phyloP scores from a whole-genome alignment of 2,888 invertebrate species.

The Ormyrus rosae region DNA sequence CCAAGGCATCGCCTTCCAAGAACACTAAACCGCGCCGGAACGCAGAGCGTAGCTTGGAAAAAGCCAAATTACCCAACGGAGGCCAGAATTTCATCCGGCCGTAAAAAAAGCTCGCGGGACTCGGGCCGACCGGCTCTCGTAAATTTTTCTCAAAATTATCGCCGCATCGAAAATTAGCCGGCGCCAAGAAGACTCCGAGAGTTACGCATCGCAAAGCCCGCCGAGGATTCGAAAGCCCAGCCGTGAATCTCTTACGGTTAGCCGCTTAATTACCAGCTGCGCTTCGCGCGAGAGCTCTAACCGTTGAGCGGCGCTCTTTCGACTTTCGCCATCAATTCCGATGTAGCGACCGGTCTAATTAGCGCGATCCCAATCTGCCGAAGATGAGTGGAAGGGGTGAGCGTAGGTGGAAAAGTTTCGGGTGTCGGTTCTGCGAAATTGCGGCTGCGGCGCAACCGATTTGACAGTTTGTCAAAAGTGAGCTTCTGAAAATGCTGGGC shows the following conservation, averaged over 20 bases:
- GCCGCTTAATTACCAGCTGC: constrained; percentile 65
- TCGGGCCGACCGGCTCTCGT: neutral
- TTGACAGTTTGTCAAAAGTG: neutral
- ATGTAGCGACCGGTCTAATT: constrained; percentile 42
- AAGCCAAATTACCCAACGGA: too few species aligned
- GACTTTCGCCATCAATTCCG: constrained; percentile 35
- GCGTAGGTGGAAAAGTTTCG: neutral
- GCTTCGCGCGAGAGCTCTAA: neutral
- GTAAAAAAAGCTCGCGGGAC: too few species aligned
- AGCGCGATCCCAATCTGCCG: constrained; percentile 47
- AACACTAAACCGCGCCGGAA: too few species aligned
- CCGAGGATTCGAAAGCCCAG: constrained; percentile 58
- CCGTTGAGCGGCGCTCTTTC: constrained; percentile 5
- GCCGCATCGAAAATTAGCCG: constrained; percentile 19
- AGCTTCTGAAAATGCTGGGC: too few species aligned
- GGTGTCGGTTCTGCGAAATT: too few species aligned
- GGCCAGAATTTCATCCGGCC: too few species aligned
- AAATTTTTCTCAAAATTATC: constrained; percentile 14
- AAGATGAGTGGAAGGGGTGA: neutral
- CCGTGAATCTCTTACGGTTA: constrained; percentile 66
- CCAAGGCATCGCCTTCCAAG: neutral
- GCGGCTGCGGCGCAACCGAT: too few species aligned
- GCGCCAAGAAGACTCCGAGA: constrained; percentile 23
- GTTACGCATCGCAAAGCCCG: too few species aligned
- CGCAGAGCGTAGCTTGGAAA: too few species aligned